Evolutionary conservation across 2,797 vertebrate species (phyloP).

Genomic region (Adrianichthys oophorus): DNA sequence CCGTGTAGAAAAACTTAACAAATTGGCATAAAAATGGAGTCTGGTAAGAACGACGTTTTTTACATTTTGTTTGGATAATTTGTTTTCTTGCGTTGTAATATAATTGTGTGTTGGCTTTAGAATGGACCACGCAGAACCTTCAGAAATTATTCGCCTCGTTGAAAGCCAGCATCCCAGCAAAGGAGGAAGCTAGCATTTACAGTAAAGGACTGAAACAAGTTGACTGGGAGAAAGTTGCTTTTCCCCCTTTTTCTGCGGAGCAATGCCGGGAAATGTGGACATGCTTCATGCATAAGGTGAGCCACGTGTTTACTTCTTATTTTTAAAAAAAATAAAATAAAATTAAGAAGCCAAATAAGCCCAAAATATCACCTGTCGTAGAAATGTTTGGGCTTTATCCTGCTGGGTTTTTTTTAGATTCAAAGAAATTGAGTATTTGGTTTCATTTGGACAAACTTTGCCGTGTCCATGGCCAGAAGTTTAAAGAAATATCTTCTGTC

Average conservation of each 20-base stretch:
- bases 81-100: neutral
- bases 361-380: no score
- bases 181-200: conserved; percentile 64
- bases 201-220: conserved; percentile 76
- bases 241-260: conserved; percentile 84
- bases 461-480: no score
- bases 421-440: no score
- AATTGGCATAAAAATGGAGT: no score
- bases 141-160: conserved; percentile 81
- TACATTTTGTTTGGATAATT: neutral
- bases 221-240: conserved; percentile 87
- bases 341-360: no score
- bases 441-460: no score
- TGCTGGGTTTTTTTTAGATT: no score
- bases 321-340: no score
- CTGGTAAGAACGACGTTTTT: no score
- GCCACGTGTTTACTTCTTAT: neutral
- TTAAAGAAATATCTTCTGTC: no score
- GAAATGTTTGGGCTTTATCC: no score
- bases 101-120: conserved; percentile 44
- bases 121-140: conserved; percentile 81
- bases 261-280: conserved; percentile 86
- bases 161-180: conserved; percentile 76
- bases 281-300: conserved; percentile 82
- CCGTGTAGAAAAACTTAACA: no score